phyloP scores from a whole-genome alignment of 2,888 invertebrate species.

The Sepioteuthis lessoniana region DNA sequence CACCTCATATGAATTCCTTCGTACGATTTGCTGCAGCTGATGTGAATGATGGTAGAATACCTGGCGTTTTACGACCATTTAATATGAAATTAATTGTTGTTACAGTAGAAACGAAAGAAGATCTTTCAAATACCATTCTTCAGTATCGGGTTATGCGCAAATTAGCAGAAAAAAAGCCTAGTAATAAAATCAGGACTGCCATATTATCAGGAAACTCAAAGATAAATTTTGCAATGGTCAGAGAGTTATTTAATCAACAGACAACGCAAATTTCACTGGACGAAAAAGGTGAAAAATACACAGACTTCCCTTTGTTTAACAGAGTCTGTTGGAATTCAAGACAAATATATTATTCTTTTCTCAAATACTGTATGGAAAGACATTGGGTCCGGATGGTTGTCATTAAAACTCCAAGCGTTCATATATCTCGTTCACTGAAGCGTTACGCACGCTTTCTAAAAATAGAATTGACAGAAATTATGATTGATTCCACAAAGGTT shows the following conservation, averaged over 20 bases:
- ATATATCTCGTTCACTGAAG: too few relatives aligned
- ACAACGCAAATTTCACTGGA: neutral
- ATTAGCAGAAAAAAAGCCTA: neutral
- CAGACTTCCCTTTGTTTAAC: neutral
- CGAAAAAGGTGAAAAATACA: neutral
- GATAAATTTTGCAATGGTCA: neutral
- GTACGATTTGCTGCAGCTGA: constrained; percentile 56
- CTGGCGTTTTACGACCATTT: constrained; percentile 50
- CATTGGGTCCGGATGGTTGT: neutral
- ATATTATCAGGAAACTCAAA: neutral
- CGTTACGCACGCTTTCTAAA: too few relatives aligned
- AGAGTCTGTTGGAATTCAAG: neutral
- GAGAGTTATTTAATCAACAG: neutral
- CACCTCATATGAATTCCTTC: constrained; percentile 55
- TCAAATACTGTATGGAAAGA: neutral
- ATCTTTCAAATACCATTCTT: neutral
- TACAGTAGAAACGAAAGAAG: neutral
- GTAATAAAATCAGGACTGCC: neutral
- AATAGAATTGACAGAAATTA: too few relatives aligned
- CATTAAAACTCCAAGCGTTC: too few relatives aligned
- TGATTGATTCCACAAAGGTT: too few relatives aligned
- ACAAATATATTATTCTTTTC: neutral
- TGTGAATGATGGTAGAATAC: constrained; percentile 52
- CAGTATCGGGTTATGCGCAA: neutral
- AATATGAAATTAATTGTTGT: neutral